Conservation (phyloP, 2,797 vertebrate species). For the Lacerta agilis region DNA sequence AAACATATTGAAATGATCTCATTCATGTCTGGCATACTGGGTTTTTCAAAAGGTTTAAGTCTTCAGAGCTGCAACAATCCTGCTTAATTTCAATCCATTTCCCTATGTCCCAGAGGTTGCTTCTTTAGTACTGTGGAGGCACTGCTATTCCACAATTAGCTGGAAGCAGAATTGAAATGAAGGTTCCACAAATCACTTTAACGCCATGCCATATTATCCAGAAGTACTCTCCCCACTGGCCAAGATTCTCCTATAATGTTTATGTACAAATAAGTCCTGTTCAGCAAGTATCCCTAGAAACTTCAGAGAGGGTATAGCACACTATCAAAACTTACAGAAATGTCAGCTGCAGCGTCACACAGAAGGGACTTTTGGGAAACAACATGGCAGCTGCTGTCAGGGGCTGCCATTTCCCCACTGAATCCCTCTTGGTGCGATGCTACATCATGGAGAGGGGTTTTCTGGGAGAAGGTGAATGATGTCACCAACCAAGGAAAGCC, state of each 20-base stretch:
- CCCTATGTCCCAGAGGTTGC: background rate
- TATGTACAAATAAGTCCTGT: background rate
- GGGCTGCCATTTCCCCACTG: background rate
- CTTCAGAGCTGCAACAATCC: conserved; percentile 23
- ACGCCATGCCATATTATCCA: background rate
- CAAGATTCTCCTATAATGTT: background rate
- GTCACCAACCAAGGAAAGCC: background rate
- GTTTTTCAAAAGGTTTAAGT: conserved; percentile 36
- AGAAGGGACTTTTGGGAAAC: background rate
- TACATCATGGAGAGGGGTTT: background rate
- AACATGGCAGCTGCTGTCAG: background rate
- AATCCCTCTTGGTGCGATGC: background rate
- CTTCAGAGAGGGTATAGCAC: background rate
- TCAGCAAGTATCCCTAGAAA: background rate
- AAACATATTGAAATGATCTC: conserved; percentile 42
- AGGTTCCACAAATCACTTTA: background rate
- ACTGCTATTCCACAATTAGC: background rate
- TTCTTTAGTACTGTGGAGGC: background rate
- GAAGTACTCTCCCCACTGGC: background rate
- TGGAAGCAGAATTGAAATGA: background rate
- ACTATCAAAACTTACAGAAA: no score
- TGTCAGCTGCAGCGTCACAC: background rate
- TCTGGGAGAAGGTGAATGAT: background rate
- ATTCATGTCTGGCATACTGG: conserved; percentile 16
- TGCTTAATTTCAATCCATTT: conserved; percentile 4